Evolutionary conservation across 2,113 vertebrate genomes (phyloP).

Genomic region (Vicugna pacos): DNA sequence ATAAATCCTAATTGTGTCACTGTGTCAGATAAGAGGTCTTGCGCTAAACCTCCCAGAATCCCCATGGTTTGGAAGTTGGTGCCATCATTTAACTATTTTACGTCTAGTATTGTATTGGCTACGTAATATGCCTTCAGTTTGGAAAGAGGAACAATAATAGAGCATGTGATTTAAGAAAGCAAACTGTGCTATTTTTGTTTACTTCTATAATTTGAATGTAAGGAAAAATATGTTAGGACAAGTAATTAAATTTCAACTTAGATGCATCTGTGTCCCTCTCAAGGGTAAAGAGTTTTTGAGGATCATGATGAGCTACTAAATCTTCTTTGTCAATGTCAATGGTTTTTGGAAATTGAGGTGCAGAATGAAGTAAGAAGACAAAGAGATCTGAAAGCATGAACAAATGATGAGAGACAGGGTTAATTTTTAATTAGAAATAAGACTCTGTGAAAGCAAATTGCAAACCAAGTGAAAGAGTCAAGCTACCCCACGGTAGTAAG

Average conservation of each 20-base stretch:
- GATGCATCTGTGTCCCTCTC: not conserved
- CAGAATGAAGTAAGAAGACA: not conserved
- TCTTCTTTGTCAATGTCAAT: not conserved
- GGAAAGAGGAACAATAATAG: not conserved
- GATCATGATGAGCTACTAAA: not conserved
- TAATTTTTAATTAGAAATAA: slow-evolving; percentile 63
- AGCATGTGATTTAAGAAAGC: not conserved
- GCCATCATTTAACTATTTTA: not conserved
- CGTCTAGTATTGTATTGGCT: not conserved
- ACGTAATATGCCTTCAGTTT: not conserved
- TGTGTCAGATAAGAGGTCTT: not conserved
- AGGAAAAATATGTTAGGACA: not conserved
- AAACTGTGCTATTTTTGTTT: not conserved
- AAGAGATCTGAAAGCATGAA: not conserved
- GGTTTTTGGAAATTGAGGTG: not conserved
- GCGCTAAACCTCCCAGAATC: not conserved
- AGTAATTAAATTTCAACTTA: not conserved
- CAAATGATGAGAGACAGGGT: slow-evolving; percentile 3
- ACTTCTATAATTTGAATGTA: not conserved
- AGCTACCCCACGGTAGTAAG: slow-evolving; percentile 42
- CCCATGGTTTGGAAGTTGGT: not conserved
- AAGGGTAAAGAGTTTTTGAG: not conserved
- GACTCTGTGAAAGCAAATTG: slow-evolving; percentile 14
- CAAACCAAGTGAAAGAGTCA: slow-evolving; percentile 26
- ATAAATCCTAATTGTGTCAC: not conserved